Evolutionary conservation across 2,888 invertebrate species (phyloP).

Genomic region (Halocaridina rubra): DNA sequence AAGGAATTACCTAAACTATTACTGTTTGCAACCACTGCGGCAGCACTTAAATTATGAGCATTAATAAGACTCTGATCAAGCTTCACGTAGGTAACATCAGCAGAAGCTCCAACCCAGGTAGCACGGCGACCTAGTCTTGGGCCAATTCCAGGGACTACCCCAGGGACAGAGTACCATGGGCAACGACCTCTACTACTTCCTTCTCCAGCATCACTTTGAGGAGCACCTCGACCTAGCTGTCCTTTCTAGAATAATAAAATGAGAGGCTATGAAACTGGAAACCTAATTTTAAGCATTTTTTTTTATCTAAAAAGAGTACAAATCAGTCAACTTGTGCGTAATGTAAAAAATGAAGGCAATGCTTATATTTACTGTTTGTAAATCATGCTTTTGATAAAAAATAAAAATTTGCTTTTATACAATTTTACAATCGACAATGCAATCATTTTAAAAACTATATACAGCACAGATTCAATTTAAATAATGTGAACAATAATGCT

Average conservation of each 20-base stretch:
- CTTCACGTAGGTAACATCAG: slow-evolving; percentile 93
- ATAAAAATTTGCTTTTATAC: too few species aligned
- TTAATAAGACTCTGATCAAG: slow-evolving; percentile 94
- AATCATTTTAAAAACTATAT: too few species aligned
- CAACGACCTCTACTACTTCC: slow-evolving; percentile 64
- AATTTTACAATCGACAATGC: too few species aligned
- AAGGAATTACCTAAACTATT: slow-evolving; percentile 86
- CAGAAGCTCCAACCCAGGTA: slow-evolving; percentile 94
- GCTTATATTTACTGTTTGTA: too few species aligned
- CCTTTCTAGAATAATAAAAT: slow-evolving; percentile 72
- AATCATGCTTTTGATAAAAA: too few species aligned
- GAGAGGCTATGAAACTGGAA: neutral
- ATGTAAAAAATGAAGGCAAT: too few species aligned
- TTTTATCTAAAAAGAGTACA: too few species aligned
- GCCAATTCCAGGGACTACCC: slow-evolving; percentile 83
- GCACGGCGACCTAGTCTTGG: slow-evolving; percentile 87
- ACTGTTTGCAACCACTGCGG: slow-evolving; percentile 89
- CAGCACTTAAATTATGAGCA: slow-evolving; percentile 85
- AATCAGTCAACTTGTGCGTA: too few species aligned
- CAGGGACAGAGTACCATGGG: slow-evolving; percentile 76
- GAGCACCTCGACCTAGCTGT: slow-evolving; percentile 74
- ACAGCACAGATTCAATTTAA: too few species aligned
- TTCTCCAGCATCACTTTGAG: slow-evolving; percentile 73
- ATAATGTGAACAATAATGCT: too few species aligned
- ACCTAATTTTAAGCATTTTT: too few species aligned